Evolutionary conservation across 1,140 invertebrate species (phyloP).

Genomic region (Leucophenga varia): DNA sequence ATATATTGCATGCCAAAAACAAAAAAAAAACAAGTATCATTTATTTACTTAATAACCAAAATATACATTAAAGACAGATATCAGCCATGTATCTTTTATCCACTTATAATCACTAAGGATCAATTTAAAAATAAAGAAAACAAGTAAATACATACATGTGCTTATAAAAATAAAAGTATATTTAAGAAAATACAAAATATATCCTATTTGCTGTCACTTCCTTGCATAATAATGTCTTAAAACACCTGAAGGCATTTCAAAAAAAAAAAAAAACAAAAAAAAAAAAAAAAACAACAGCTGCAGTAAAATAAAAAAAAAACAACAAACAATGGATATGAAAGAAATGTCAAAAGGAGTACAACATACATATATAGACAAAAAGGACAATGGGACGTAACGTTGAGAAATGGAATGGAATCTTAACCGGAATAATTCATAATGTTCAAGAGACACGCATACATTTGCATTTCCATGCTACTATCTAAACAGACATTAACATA

Average conservation of each 20-base stretch:
- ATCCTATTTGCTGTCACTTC: slow-evolving; percentile 36
- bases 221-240: slow-evolving; percentile 46
- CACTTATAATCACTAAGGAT: no score
- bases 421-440: slow-evolving; percentile 52
- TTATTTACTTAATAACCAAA: no score
- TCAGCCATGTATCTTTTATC: no score
- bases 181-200: no score
- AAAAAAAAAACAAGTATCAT: no score
- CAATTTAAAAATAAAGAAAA: no score
- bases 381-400: slow-evolving; percentile 18
- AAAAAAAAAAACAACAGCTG: no score
- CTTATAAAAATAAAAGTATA: no score
- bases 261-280: slow-evolving; percentile 23
- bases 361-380: background rate
- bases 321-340: slow-evolving; percentile 7
- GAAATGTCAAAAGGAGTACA: background rate
- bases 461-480: slow-evolving; percentile 52
- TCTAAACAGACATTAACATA: no score
- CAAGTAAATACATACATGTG: no score
- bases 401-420: slow-evolving; percentile 34
- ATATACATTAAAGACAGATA: no score
- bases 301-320: slow-evolving; percentile 6
- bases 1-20: no score
- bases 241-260: slow-evolving; percentile 12
- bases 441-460: slow-evolving; percentile 51